Percentiles rank a stretch among this genome's conserved stretches.
phyloP scores from a whole-genome alignment of 2,113 vertebrate genomes.

The Tauraco erythrolophus region DNA sequence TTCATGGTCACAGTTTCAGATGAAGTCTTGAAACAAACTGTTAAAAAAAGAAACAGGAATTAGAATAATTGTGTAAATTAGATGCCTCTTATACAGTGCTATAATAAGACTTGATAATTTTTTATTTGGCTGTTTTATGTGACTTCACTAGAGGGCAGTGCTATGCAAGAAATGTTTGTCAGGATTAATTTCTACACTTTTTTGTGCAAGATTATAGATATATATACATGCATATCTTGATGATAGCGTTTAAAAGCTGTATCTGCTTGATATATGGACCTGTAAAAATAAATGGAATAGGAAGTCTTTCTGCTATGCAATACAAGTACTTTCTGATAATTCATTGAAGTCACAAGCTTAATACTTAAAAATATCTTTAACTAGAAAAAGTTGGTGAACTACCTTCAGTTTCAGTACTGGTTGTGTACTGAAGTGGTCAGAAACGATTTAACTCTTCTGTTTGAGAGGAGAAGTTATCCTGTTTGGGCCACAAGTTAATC shows the following conservation, averaged over 20 bases:
- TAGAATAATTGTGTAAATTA: neutral
- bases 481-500: neutral
- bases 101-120: neutral
- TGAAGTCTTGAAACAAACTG: neutral
- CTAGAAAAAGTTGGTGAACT: neutral
- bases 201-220: neutral
- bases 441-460: neutral
- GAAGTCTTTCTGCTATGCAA: neutral
- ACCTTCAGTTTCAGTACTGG: neutral
- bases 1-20: neutral
- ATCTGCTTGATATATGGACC: neutral
- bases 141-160: slow-evolving; percentile 88
- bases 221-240: neutral
- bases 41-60: neutral
- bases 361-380: neutral
- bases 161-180: slow-evolving; percentile 81
- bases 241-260: neutral
- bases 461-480: neutral
- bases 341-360: neutral
- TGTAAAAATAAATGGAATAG: neutral
- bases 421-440: neutral
- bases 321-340: neutral
- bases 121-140: neutral
- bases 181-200: neutral
- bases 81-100: neutral